A percentile compares a stretch with the other conserved stretches of the same genome.
phyloP scores from a whole-genome alignment of 2,888 invertebrate species.

The Cheilosia vulpina region DNA sequence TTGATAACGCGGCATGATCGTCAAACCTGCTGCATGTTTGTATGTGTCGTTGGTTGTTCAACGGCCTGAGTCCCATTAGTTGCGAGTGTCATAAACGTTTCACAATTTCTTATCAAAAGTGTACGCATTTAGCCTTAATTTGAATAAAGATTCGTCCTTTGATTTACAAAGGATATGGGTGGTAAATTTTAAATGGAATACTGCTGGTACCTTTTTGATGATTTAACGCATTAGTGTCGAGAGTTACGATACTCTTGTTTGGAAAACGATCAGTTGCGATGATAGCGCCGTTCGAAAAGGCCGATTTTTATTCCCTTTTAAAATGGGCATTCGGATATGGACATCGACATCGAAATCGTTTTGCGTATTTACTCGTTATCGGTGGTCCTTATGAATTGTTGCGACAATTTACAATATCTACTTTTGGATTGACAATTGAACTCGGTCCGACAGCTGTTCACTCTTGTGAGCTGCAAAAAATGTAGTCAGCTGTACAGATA shows the following conservation, averaged over 20 bases:
- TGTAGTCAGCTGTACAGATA: too few species aligned
- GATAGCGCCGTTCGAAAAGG: not conserved
- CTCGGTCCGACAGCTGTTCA: too few species aligned
- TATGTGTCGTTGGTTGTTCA: conserved; percentile 3
- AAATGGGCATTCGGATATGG: too few species aligned
- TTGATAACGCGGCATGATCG: conserved; percentile 41
- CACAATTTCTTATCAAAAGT: conserved; percentile 37
- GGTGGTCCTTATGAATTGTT: too few species aligned
- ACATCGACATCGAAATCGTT: too few species aligned
- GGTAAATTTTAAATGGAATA: not conserved
- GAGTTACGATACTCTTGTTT: not conserved
- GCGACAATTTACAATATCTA: too few species aligned
- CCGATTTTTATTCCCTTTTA: too few species aligned
- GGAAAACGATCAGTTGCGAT: not conserved
- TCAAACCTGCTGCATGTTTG: conserved; percentile 19
- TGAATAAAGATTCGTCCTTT: conserved; percentile 36
- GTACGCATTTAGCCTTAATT: conserved; percentile 53
- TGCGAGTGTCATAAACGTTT: conserved; percentile 23
- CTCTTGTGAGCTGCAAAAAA: too few species aligned
- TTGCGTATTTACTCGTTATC: too few species aligned
- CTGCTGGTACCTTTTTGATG: not conserved
- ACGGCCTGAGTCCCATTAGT: conserved; percentile 7
- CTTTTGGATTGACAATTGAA: too few species aligned
- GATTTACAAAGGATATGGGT: conserved; percentile 34
- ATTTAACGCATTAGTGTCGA: not conserved